These are phyloP conservation scores for Schizothorax lantsangensis DNA, from an alignment of 2,797 vertebrate genomes.

Conservation along the genomic window DNA sequence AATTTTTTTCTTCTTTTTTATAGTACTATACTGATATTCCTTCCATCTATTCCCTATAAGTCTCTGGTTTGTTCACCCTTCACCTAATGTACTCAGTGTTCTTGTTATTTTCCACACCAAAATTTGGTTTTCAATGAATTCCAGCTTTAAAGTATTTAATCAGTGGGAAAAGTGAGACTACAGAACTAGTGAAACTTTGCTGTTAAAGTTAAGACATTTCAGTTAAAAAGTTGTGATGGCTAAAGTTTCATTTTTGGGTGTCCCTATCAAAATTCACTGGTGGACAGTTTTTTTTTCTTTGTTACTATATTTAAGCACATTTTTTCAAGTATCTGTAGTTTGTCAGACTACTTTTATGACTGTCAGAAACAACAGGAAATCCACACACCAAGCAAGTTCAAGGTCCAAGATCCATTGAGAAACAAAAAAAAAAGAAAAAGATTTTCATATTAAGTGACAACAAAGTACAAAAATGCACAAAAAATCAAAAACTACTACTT, in stretches of 20 bases:
- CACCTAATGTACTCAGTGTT: background rate
- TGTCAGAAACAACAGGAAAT: background rate
- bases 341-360: background rate
- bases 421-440: no score
- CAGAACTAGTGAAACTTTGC: background rate
- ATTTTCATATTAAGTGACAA: no score
- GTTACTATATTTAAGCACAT: background rate
- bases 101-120: slow-evolving; percentile 10
- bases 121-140: background rate
- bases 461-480: no score
- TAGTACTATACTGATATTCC: background rate
- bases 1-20: background rate
- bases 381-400: background rate
- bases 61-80: slow-evolving; percentile 18
- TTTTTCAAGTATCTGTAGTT: background rate
- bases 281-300: background rate
- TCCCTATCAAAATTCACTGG: background rate
- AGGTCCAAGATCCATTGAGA: background rate
- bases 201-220: background rate
- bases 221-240: background rate
- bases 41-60: background rate
- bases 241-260: background rate
- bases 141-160: background rate
- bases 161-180: background rate
- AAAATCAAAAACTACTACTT: background rate